Conservation (phyloP, 2,888 invertebrate genomes). For the Thyatira batis region DNA sequence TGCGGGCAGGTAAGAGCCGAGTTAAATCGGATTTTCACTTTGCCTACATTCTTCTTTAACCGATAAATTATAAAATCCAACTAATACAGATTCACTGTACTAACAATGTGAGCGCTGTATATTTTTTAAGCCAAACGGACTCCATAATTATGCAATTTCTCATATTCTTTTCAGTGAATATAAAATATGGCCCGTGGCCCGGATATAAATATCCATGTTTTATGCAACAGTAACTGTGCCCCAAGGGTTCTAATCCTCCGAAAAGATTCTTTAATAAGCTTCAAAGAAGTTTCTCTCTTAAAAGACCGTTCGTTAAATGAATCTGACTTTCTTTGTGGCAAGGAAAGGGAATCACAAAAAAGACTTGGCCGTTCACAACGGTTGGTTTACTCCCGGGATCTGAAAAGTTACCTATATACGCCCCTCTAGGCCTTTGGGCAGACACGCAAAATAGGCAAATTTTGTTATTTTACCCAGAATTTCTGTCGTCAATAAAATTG, state of each 20-base stretch:
- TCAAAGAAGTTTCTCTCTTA: conserved; percentile 65
- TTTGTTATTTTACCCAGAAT: conserved; percentile 41
- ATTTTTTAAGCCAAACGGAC: not conserved
- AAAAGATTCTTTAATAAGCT: conserved; percentile 70
- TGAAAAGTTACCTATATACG: conserved; percentile 57
- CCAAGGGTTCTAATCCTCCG: conserved; percentile 50
- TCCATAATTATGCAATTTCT: not conserved
- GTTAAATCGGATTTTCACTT: conserved; percentile 71
- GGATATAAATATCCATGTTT: conserved; percentile 19
- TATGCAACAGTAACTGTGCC: conserved; percentile 43
- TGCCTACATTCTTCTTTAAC: conserved; percentile 43
- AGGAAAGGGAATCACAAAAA: conserved; percentile 64
- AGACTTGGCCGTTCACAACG: conserved; percentile 63
- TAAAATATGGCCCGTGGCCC: conserved; percentile 2
- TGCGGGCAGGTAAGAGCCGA: conserved; percentile 67
- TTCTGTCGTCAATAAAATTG: conserved; percentile 4
- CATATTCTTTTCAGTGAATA: not conserved
- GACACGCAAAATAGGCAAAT: conserved; percentile 53
- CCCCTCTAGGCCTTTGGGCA: conserved; percentile 40
- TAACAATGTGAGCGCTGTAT: conserved; percentile 4
- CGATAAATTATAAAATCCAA: conserved; percentile 41
- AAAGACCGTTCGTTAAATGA: conserved; percentile 68
- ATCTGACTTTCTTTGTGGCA: conserved; percentile 68
- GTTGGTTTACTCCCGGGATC: conserved; percentile 62
- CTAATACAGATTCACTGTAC: conserved; percentile 24